Percentiles rank a stretch among this genome's conserved stretches.
phyloP scores from a whole-genome alignment of 2,797 vertebrate species.

The Heterohyrax brucei region DNA sequence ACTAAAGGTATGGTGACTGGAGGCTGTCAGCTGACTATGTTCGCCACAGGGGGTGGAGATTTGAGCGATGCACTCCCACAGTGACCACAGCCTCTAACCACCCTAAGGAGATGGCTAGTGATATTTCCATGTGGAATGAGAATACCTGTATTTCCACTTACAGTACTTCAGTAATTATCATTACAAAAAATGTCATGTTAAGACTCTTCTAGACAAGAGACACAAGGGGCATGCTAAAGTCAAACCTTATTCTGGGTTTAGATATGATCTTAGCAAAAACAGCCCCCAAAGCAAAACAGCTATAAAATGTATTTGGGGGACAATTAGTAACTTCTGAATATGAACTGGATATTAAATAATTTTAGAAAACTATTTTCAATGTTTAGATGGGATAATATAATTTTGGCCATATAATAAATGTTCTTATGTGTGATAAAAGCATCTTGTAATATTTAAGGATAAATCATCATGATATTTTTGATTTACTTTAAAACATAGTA shows the following conservation, averaged over 20 bases:
- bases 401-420: neutral
- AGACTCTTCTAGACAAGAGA: neutral
- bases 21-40: no score
- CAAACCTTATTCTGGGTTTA: neutral
- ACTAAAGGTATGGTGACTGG: neutral
- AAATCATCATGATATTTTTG: neutral
- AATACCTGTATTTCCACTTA: neutral
- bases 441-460: neutral
- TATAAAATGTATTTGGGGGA: neutral
- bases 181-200: neutral
- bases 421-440: neutral
- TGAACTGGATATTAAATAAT: neutral
- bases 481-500: neutral
- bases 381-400: neutral
- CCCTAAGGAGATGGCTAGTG: neutral
- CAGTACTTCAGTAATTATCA: neutral
- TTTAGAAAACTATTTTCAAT: slow-evolving; percentile 2
- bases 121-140: neutral
- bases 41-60: neutral
- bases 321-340: neutral
- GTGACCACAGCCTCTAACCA: neutral
- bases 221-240: neutral
- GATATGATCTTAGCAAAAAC: neutral
- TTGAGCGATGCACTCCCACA: neutral
- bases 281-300: neutral